Evolutionary conservation across 2,113 vertebrate species (phyloP).

Genomic region (Helogale parvula): DNA sequence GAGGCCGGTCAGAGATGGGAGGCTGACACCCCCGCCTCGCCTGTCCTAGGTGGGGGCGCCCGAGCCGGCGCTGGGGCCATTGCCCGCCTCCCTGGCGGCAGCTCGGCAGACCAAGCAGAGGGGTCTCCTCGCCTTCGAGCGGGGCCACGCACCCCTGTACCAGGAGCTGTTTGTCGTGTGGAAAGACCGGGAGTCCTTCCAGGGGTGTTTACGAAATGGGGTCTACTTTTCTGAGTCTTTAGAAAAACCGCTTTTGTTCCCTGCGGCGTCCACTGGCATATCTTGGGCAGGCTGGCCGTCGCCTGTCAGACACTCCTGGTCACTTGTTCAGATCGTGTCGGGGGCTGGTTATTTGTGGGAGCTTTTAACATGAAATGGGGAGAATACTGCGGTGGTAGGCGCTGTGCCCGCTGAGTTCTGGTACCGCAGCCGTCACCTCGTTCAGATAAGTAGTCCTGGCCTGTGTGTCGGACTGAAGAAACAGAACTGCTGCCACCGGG

Average conservation of each 20-base stretch:
- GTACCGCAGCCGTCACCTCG: background rate
- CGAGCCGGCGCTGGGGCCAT: no score
- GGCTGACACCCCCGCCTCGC: no score
- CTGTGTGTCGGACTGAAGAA: background rate
- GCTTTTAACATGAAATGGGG: background rate
- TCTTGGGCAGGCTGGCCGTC: rapidly evolving
- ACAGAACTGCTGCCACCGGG: rapidly evolving
- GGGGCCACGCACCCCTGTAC: background rate
- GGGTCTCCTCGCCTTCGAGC: rapidly evolving
- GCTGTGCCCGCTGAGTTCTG: background rate
- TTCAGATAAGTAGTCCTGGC: background rate
- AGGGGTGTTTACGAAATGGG: background rate
- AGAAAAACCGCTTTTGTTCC: background rate
- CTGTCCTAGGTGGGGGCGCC: background rate
- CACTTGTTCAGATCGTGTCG: rapidly evolving
- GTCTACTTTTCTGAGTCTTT: background rate
- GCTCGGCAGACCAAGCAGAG: no score
- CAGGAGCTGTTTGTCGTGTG: background rate
- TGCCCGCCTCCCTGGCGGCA: background rate
- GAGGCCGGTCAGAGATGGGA: no score
- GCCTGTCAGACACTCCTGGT: rapidly evolving
- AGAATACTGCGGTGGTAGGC: background rate
- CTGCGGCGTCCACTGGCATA: background rate
- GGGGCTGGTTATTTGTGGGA: background rate
- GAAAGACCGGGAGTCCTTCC: background rate